Percentiles rank a stretch among this genome's conserved stretches.
Evolutionary conservation across 2,797 vertebrate genomes (phyloP).

Genomic region (Pseudocheirus occidentalis): DNA sequence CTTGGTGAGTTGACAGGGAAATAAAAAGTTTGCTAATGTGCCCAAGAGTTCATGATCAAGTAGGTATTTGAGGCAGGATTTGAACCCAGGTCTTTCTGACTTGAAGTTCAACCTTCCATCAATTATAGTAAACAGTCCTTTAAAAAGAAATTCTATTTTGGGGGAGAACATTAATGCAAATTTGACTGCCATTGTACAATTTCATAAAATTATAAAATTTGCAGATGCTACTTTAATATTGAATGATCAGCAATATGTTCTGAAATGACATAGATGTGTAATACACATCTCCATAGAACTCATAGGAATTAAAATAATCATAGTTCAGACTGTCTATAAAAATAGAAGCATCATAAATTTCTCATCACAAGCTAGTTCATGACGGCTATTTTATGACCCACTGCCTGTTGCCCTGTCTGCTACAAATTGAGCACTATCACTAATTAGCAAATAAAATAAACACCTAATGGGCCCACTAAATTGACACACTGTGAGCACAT

Average conservation of each 20-base stretch:
- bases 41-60: neutral
- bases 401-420: neutral
- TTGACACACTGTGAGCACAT: conserved; percentile 29
- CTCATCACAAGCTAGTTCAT: neutral
- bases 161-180: neutral
- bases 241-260: neutral
- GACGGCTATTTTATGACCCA: conserved; percentile 35
- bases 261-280: neutral
- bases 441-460: conserved; percentile 72
- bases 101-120: neutral
- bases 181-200: conserved; percentile 23
- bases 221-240: conserved; percentile 19
- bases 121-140: too few relatives aligned
- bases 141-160: neutral
- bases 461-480: conserved; percentile 47
- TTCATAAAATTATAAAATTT: neutral
- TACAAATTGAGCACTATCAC: conserved; percentile 48
- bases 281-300: conserved; percentile 24
- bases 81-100: neutral
- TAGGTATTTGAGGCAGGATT: neutral
- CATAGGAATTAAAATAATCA: conserved; percentile 17
- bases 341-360: conserved; percentile 31
- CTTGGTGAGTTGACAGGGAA: neutral
- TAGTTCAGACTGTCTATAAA: conserved; percentile 48
- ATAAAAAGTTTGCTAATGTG: neutral